A percentile compares a stretch with the other conserved stretches of the same genome.
Evolutionary conservation across 1,140 invertebrate genomes (phyloP).

Genomic region (Calephelis virginiensis): DNA sequence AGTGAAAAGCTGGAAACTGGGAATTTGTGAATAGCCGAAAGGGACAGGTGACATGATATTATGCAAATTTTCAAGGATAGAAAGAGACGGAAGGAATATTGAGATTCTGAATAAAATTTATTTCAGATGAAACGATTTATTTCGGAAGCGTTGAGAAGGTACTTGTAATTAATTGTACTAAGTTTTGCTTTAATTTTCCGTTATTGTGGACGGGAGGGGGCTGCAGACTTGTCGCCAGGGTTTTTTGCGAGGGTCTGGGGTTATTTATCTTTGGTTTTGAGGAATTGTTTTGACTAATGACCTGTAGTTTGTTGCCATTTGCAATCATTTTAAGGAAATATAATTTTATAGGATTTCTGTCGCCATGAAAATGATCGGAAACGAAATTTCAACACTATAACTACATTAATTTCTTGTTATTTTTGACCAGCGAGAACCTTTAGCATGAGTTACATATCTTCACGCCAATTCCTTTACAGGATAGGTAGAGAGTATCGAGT

Average conservation of each 20-base stretch:
- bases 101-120: slow-evolving; percentile 65
- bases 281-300: slow-evolving; percentile 26
- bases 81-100: slow-evolving; percentile 45
- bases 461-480: no score
- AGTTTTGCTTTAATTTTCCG: slow-evolving; percentile 72
- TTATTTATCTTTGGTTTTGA: slow-evolving; percentile 32
- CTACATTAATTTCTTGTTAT: no score
- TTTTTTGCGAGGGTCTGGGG: slow-evolving; percentile 45
- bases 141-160: slow-evolving; percentile 66
- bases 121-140: slow-evolving; percentile 75
- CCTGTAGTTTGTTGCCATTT: slow-evolving; percentile 3
- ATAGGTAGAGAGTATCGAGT: no score
- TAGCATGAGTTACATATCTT: no score
- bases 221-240: slow-evolving; percentile 45
- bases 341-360: no score
- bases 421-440: no score
- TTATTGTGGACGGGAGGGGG: slow-evolving; percentile 52
- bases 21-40: slow-evolving; percentile 68
- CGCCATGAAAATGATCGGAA: no score
- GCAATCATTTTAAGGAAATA: not conserved
- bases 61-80: slow-evolving; percentile 47
- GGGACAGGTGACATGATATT: slow-evolving; percentile 66
- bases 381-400: no score
- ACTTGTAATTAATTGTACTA: slow-evolving; percentile 75
- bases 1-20: slow-evolving; percentile 68